Conservation (phyloP, 1,140 invertebrate species). For the Chelonus insularis region DNA sequence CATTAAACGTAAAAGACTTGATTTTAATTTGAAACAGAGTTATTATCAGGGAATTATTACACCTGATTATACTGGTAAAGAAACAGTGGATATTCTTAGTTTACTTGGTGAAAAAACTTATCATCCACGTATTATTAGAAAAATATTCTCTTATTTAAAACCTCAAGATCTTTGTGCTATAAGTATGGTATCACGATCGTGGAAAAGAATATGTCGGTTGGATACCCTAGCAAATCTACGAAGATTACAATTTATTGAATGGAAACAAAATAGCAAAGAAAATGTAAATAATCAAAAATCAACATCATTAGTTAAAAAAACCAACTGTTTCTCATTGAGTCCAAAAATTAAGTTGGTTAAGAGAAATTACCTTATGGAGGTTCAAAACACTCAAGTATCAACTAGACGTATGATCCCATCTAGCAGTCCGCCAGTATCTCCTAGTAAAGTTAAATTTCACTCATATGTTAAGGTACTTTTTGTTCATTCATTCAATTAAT, state of each 20-base stretch:
- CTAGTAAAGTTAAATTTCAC: constrained; percentile 58
- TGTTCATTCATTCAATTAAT: no score
- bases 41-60: no score
- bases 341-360: constrained; percentile 44
- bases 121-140: constrained; percentile 46
- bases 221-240: constrained; percentile 45
- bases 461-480: constrained; percentile 55
- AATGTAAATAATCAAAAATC: constrained; percentile 41
- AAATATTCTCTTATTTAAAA: constrained; percentile 45
- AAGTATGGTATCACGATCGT: constrained; percentile 52
- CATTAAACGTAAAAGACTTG: no score
- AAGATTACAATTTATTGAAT: constrained; percentile 42
- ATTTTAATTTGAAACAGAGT: no score
- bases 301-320: constrained; percentile 32
- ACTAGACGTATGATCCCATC: constrained; percentile 11
- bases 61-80: constrained; percentile 42
- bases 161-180: constrained; percentile 49
- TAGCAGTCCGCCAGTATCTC: constrained; percentile 55
- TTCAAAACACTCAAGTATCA: constrained; percentile 44
- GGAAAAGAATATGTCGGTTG: constrained; percentile 44
- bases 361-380: constrained; percentile 45
- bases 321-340: constrained; percentile 36
- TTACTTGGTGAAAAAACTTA: constrained; percentile 51
- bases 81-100: constrained; percentile 45
- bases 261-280: constrained; percentile 51